Evolutionary conservation across 2,113 vertebrate species (phyloP).

Genomic region (Nesogale talazaci): DNA sequence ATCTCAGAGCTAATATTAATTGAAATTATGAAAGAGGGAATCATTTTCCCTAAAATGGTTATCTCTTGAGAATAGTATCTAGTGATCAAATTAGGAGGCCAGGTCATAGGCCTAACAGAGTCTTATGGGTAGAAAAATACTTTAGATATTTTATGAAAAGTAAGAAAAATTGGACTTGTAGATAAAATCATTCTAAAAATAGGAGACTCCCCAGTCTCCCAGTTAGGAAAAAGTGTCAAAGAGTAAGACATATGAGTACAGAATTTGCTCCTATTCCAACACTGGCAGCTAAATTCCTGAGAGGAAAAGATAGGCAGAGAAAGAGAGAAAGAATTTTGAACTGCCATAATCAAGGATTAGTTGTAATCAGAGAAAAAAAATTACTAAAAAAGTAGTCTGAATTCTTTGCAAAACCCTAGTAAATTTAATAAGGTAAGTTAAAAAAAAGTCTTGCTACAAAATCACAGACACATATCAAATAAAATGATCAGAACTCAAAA

Average conservation of each 20-base stretch:
- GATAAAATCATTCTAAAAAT: background rate
- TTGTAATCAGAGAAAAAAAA: background rate
- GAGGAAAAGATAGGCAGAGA: background rate
- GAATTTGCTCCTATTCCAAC: background rate
- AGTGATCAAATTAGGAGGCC: background rate
- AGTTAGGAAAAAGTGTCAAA: background rate
- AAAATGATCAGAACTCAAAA: no score
- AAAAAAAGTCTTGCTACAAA: no score
- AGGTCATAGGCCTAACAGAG: background rate
- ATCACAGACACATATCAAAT: no score
- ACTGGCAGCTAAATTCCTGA: background rate
- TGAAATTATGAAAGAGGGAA: background rate
- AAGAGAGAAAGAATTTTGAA: background rate
- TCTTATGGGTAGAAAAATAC: background rate
- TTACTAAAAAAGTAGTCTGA: background rate
- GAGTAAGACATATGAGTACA: background rate
- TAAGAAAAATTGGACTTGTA: background rate
- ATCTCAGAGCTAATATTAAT: background rate
- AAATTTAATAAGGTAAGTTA: no score
- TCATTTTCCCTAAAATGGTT: constrained; percentile 14
- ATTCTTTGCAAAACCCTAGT: background rate
- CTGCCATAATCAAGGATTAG: background rate
- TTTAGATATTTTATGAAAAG: background rate
- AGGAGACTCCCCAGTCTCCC: background rate
- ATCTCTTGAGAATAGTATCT: background rate